These are phyloP conservation scores for Lasioglossum vierecki DNA, from an alignment of 2,888 invertebrate species.

Conservation along the genomic window DNA sequence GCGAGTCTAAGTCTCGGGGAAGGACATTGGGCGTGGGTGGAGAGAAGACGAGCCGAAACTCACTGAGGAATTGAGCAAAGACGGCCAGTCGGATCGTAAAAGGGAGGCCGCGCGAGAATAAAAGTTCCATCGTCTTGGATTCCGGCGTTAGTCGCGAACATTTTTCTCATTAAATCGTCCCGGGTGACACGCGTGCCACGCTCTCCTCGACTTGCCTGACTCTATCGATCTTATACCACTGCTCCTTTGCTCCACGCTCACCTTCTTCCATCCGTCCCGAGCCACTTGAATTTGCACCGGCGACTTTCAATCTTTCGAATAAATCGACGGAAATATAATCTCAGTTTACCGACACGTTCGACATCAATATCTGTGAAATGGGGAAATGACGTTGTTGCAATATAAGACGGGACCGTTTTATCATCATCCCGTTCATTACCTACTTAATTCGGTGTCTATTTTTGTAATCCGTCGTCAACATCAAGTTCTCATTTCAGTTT, in stretches of 20 bases:
- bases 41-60: constrained; percentile 19
- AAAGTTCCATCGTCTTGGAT: constrained; percentile 55
- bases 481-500: background rate
- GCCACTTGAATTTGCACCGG: background rate
- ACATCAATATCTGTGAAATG: background rate
- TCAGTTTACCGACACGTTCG: too few relatives aligned
- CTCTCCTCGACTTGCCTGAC: constrained; percentile 25
- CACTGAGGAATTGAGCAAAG: constrained; percentile 8
- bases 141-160: constrained; percentile 66
- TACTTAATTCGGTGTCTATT: background rate
- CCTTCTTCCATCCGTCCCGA: background rate
- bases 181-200: constrained; percentile 54
- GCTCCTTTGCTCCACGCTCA: constrained; percentile 4
- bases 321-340: background rate
- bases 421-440: background rate
- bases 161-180: constrained; percentile 77
- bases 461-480: background rate
- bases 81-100: background rate
- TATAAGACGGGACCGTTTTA: background rate
- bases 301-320: background rate
- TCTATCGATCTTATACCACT: constrained; percentile 30
- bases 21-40: background rate
- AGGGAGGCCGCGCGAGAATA: constrained; percentile 10
- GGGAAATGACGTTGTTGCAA: background rate
- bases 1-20: background rate